A percentile compares a stretch with the other conserved stretches of the same genome.
Evolutionary conservation across 2,888 invertebrate genomes (phyloP).

Genomic region (Amaurobius ferox): DNA sequence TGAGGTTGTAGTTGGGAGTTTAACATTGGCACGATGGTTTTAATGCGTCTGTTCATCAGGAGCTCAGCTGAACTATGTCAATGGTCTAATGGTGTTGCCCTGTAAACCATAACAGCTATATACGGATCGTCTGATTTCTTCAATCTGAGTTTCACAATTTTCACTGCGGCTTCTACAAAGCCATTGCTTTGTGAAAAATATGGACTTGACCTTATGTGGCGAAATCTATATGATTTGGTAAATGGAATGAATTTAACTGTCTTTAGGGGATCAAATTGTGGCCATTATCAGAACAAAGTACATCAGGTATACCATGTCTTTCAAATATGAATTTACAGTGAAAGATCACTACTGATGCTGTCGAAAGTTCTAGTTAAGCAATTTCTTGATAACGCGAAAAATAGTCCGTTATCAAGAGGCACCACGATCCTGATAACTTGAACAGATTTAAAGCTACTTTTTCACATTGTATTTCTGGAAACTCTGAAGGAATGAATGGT

Average conservation of each 20-base stretch:
- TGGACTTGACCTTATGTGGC: too few relatives aligned
- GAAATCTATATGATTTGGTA: background rate
- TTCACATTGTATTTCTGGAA: constrained; percentile 74
- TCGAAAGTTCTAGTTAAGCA: background rate
- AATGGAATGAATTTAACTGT: background rate
- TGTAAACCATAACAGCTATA: background rate
- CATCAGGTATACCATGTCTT: constrained; percentile 3
- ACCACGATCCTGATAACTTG: constrained; percentile 32
- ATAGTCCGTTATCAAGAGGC: background rate
- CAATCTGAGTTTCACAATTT: background rate
- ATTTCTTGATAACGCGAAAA: background rate
- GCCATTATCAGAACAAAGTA: background rate
- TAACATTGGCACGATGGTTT: background rate
- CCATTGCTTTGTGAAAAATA: background rate
- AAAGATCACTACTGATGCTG: background rate
- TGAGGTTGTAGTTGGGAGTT: background rate
- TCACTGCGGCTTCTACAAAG: background rate
- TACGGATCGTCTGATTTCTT: background rate
- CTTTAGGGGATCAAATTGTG: background rate
- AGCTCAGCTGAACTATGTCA: background rate
- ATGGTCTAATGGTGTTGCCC: background rate
- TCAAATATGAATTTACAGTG: background rate
- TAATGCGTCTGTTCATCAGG: background rate
- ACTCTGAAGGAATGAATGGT: constrained; percentile 40
- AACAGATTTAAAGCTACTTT: constrained; percentile 74